Percentiles rank a stretch among this genome's conserved stretches.
These are phyloP conservation scores for Helarctos malayanus DNA, from an alignment of 2,797 vertebrate species.

Conservation along the genomic window DNA sequence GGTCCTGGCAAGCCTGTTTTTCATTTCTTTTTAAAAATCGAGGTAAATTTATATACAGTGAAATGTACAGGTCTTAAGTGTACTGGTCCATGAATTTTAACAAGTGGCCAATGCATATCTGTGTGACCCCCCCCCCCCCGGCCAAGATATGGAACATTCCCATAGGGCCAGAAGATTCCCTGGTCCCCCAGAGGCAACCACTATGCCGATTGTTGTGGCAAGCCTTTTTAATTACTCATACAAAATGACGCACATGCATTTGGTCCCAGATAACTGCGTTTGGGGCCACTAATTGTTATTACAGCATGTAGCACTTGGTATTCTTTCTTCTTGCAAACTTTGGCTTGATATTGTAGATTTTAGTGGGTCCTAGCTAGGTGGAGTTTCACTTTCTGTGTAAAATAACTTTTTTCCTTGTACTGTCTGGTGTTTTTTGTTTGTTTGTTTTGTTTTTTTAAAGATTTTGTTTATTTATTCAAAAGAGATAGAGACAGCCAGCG, in stretches of 20 bases:
- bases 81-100: not conserved
- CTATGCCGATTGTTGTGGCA: not conserved
- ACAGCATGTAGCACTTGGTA: accelerated
- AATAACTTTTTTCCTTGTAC: not conserved
- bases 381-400: not conserved
- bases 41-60: not conserved
- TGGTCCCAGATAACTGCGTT: not conserved
- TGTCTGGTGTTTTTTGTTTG: not conserved
- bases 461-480: too few relatives aligned
- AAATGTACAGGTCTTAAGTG: not conserved
- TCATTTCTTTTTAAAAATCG: not conserved
- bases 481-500: too few relatives aligned
- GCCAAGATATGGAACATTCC: not conserved
- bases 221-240: not conserved
- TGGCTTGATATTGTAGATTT: not conserved
- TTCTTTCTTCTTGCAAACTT: not conserved
- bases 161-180: not conserved
- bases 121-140: not conserved
- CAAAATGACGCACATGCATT: not conserved
- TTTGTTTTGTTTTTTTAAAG: too few relatives aligned
- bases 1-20: not conserved
- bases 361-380: not conserved
- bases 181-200: not conserved
- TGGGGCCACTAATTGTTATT: not conserved
- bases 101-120: not conserved